A percentile compares a stretch with the other conserved stretches of the same genome.
Conservation (phyloP, 2,113 vertebrate genomes). For the Nannobrachium achirus region DNA sequence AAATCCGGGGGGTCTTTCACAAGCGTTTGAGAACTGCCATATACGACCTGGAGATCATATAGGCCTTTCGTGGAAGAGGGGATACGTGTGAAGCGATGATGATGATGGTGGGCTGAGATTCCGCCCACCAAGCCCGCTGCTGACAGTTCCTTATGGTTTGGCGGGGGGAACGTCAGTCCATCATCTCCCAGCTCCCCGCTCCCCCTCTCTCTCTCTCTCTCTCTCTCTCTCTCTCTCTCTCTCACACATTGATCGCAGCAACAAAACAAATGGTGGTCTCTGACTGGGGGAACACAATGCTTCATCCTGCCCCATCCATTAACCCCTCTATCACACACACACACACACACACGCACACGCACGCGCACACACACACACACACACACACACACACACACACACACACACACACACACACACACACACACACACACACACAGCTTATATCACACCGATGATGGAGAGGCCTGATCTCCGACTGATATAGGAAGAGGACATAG, state of each 20-base stretch:
- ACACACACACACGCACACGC: constrained; percentile 1
- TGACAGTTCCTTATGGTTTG: constrained; percentile 50
- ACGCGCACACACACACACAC: no score
- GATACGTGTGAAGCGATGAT: constrained; percentile 15
- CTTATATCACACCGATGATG: constrained; percentile 58
- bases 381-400: constrained; percentile 37
- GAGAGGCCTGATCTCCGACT: constrained; percentile 55
- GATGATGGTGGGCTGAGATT: constrained; percentile 3
- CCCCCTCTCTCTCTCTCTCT: constrained; percentile 44
- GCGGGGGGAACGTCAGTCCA: constrained; percentile 51
- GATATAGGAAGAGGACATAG: constrained; percentile 23
- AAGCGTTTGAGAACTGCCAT: no score
- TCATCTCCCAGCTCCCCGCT: constrained; percentile 59
- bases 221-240: constrained; percentile 31
- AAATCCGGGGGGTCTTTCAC: no score
- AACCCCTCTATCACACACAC: constrained; percentile 60
- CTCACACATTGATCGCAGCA: constrained; percentile 58
- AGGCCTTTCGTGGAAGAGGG: no score
- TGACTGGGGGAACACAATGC: constrained; percentile 55
- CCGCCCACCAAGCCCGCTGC: constrained; percentile 26
- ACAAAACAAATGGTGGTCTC: constrained; percentile 63
- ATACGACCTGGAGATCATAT: no score
- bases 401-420: no score
- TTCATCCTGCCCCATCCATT: constrained; percentile 69
- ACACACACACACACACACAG: no score